Conservation (phyloP, 2,113 vertebrate genomes). For the Agapornis roseicollis region DNA sequence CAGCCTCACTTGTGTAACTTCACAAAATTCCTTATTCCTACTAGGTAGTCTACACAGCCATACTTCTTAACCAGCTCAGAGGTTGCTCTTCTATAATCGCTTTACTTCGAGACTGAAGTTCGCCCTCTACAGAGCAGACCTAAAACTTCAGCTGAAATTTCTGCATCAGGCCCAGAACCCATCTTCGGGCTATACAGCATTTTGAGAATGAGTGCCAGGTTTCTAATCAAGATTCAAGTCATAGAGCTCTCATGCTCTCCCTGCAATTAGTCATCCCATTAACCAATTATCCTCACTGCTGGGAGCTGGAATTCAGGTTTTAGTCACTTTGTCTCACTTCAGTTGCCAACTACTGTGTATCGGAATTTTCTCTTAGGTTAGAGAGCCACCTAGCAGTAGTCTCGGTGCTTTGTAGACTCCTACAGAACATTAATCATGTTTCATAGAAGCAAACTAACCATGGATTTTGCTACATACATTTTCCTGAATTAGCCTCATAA, state of each 20-base stretch:
- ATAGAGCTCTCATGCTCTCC: background rate
- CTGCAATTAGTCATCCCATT: constrained; percentile 35
- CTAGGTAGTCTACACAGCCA: background rate
- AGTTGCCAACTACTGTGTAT: background rate
- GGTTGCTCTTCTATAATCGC: fast-evolving
- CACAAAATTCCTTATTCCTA: background rate
- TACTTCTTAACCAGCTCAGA: background rate
- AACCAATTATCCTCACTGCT: constrained; percentile 14
- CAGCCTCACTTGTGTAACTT: background rate
- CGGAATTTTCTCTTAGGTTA: background rate
- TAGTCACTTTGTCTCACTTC: background rate
- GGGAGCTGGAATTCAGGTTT: background rate
- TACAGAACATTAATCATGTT: background rate
- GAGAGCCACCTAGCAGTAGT: constrained; percentile 39
- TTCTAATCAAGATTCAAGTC: constrained; percentile 38
- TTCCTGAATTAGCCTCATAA: background rate
- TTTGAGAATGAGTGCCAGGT: background rate
- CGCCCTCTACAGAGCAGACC: background rate
- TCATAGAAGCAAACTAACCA: background rate
- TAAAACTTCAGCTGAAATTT: background rate
- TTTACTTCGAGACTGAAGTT: background rate
- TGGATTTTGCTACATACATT: background rate
- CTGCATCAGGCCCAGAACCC: background rate
- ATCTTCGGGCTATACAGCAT: background rate
- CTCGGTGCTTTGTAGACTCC: background rate